Conservation (phyloP, 2,888 invertebrate species). For the Scaptomyza flava region DNA sequence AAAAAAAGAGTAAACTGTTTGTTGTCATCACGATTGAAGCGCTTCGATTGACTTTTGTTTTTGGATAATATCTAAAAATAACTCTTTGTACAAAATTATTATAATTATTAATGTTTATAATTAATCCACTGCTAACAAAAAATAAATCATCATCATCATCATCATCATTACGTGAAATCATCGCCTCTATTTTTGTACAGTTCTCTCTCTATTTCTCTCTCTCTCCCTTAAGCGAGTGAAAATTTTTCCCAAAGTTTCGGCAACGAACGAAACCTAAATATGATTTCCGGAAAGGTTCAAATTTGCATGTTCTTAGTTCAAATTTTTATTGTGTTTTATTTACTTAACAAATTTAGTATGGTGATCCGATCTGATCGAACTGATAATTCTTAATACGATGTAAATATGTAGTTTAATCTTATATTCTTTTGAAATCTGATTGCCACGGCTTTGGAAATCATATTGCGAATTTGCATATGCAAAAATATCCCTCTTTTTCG, state of each 20-base stretch:
- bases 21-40: slow-evolving; percentile 70
- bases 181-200: slow-evolving; percentile 67
- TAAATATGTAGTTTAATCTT: slow-evolving; percentile 3
- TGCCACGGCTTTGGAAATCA: slow-evolving; percentile 44
- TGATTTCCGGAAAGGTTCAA: slow-evolving; percentile 54
- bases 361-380: slow-evolving; percentile 33
- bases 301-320: slow-evolving; percentile 39
- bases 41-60: slow-evolving; percentile 61
- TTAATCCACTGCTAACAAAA: slow-evolving; percentile 70
- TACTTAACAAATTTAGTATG: slow-evolving; percentile 4
- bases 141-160: slow-evolving; percentile 8
- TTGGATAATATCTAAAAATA: slow-evolving; percentile 59
- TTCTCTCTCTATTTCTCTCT: slow-evolving; percentile 16
- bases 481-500: slow-evolving; percentile 8
- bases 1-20: slow-evolving; percentile 35
- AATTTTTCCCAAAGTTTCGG: slow-evolving; percentile 41
- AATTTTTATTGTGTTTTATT: neutral
- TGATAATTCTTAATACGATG: slow-evolving; percentile 4
- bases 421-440: neutral
- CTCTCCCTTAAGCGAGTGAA: slow-evolving; percentile 50
- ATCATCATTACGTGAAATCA: slow-evolving; percentile 57
- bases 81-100: slow-evolving; percentile 76
- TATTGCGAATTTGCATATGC: slow-evolving; percentile 21
- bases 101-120: slow-evolving; percentile 78
- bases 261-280: slow-evolving; percentile 44